Conservation (phyloP, 2,888 invertebrate species). For the Ornithoptera alexandrae region DNA sequence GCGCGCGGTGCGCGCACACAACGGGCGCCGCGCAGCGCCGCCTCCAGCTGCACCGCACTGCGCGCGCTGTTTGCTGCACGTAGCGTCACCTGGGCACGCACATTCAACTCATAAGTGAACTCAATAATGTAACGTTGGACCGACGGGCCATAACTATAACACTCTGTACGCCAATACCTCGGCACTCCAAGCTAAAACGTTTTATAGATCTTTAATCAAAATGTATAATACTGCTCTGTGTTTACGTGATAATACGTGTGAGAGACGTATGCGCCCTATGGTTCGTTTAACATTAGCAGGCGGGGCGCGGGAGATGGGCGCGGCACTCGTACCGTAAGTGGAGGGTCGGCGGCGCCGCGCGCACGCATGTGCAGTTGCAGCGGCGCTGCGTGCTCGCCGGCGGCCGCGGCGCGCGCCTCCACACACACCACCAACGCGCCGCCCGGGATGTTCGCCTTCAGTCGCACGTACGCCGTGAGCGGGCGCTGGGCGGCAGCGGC, state of each 20-base stretch:
- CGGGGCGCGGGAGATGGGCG: not conserved
- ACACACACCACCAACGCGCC: constrained; percentile 65
- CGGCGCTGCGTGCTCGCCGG: constrained; percentile 60
- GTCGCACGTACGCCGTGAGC: constrained; percentile 73
- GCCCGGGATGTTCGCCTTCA: constrained; percentile 58
- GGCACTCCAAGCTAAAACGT: no score
- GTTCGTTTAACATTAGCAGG: no score
- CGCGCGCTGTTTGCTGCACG: constrained; percentile 57
- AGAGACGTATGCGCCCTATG: no score
- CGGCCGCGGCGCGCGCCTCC: constrained; percentile 56
- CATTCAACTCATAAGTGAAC: not conserved
- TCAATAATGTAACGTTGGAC: not conserved
- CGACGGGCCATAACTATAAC: no score
- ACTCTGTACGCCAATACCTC: no score
- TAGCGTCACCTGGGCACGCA: constrained; percentile 43
- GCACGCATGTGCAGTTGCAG: constrained; percentile 59
- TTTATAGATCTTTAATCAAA: no score
- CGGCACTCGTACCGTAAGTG: constrained; percentile 44
- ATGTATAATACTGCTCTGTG: no score
- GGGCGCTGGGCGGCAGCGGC: constrained; percentile 53
- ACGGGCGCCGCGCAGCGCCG: constrained; percentile 40
- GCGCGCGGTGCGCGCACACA: constrained; percentile 36
- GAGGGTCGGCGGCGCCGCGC: constrained; percentile 56
- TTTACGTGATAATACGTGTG: no score
- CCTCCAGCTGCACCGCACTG: constrained; percentile 41